phyloP scores from a whole-genome alignment of 2,797 vertebrate species.

The Semotilus atromaculatus region DNA sequence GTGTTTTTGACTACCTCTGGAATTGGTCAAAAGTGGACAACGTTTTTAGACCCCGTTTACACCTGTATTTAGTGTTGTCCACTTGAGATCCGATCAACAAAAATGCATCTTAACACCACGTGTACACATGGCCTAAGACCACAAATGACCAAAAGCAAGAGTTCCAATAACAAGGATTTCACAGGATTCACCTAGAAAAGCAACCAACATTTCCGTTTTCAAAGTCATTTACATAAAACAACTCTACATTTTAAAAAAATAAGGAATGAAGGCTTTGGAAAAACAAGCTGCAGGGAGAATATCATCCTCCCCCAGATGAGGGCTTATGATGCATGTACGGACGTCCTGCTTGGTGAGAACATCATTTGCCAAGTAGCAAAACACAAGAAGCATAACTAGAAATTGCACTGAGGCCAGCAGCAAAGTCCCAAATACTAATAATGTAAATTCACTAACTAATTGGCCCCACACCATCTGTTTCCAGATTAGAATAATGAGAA shows the following conservation, averaged over 20 bases:
- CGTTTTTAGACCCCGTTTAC: accelerated
- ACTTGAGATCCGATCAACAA: too few relatives aligned
- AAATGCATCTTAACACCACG: too few relatives aligned
- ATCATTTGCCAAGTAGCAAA: slow-evolving; percentile 58
- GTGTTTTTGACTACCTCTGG: background rate
- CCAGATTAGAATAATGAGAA: slow-evolving; percentile 76
- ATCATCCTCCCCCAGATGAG: background rate
- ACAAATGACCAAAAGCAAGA: background rate
- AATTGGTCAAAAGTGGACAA: background rate
- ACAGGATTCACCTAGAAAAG: background rate
- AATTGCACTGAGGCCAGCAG: slow-evolving; percentile 64
- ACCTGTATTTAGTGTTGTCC: background rate
- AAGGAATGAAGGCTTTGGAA: slow-evolving; percentile 16
- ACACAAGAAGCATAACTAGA: slow-evolving; percentile 43
- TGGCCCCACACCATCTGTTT: slow-evolving; percentile 79
- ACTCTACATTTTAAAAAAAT: slow-evolving; percentile 7
- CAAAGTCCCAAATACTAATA: slow-evolving; percentile 74
- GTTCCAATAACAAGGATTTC: background rate
- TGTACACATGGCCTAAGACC: too few relatives aligned
- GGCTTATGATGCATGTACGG: background rate
- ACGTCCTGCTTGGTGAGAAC: slow-evolving; percentile 54
- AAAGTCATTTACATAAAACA: background rate
- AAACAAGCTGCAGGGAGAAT: slow-evolving; percentile 25
- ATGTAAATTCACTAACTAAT: slow-evolving; percentile 77
- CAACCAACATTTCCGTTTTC: background rate